Evolutionary conservation across 1,140 invertebrate species (phyloP).

Genomic region (Bombus huntii): DNA sequence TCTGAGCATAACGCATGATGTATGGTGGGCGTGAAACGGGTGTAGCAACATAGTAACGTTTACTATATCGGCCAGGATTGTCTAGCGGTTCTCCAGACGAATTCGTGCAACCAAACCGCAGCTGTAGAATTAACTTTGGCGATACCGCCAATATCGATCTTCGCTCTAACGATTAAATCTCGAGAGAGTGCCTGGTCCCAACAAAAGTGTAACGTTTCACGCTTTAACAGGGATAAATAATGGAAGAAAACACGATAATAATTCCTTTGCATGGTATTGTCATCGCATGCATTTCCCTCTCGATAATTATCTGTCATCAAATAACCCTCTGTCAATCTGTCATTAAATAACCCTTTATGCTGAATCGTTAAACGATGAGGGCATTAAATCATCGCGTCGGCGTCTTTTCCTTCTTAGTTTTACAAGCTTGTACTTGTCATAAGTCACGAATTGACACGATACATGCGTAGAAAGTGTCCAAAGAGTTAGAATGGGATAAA

Average conservation of each 20-base stretch:
- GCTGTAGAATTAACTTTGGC: slow-evolving; percentile 25
- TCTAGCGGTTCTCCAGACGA: slow-evolving; percentile 41
- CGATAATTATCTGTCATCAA: neutral
- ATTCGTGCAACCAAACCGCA: slow-evolving; percentile 14
- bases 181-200: too few relatives aligned
- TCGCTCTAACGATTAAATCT: neutral
- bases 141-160: slow-evolving; percentile 17
- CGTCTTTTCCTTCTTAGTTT: slow-evolving; percentile 1
- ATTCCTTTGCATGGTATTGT: neutral
- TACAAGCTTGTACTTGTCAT: neutral
- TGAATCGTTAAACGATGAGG: neutral
- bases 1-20: slow-evolving; percentile 72
- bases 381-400: neutral
- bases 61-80: slow-evolving; percentile 73
- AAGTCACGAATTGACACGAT: neutral
- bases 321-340: too few relatives aligned
- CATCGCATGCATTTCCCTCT: neutral
- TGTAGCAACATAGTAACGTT: slow-evolving; percentile 79
- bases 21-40: slow-evolving; percentile 77
- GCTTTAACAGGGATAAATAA: neutral
- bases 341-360: neutral
- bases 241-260: neutral
- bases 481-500: neutral
- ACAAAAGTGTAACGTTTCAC: neutral
- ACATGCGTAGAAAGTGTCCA: neutral